Conservation (phyloP, 2,113 vertebrate species). For the Corvus hawaiiensis region DNA sequence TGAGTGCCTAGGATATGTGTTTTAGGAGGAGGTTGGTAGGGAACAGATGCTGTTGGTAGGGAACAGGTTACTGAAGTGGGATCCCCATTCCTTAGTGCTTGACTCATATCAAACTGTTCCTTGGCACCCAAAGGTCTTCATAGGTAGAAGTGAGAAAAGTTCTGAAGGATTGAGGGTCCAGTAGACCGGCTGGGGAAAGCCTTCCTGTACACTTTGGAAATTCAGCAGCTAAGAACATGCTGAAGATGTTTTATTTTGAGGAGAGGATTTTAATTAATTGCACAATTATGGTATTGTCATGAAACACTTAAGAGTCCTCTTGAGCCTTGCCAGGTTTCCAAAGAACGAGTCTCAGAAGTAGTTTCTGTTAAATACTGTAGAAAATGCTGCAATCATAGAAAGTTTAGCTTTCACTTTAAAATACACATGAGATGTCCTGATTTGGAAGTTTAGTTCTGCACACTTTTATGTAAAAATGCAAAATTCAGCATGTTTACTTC, state of each 20-base stretch:
- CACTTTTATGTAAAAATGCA: neutral
- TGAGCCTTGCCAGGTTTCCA: slow-evolving; percentile 23
- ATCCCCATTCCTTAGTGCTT: neutral
- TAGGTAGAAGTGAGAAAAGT: neutral
- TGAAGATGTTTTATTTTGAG: slow-evolving; percentile 30
- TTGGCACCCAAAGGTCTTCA: neutral
- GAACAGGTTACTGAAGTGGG: neutral
- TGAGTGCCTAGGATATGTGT: neutral
- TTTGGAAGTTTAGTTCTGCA: neutral
- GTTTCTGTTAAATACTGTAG: neutral
- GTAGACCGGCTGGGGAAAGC: neutral
- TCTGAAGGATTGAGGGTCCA: neutral
- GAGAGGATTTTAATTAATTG: slow-evolving; percentile 58
- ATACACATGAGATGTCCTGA: neutral
- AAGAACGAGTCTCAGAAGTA: neutral
- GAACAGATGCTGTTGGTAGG: neutral
- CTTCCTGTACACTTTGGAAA: neutral
- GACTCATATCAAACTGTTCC: neutral
- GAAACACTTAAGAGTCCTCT: slow-evolving; percentile 45
- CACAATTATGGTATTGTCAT: slow-evolving; percentile 16
- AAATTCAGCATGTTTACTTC: neutral
- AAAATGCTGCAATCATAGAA: neutral
- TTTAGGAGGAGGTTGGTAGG: neutral
- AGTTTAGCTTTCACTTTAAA: neutral
- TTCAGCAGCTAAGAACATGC: neutral